These are phyloP conservation scores for Brenthis hecate DNA, from an alignment of 2,888 invertebrate genomes.

Conservation along the genomic window DNA sequence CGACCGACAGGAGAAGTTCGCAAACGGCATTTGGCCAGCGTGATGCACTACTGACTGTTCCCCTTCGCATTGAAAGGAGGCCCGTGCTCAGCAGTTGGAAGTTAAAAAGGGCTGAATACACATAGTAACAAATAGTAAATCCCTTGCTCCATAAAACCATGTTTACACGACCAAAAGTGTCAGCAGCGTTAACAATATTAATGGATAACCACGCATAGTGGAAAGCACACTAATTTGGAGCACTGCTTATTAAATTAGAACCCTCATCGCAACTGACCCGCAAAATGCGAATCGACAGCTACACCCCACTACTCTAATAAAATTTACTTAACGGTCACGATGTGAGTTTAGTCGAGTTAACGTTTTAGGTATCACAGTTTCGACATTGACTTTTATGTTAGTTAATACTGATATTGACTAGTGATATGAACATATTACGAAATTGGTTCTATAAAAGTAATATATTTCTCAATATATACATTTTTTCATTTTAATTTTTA, in stretches of 20 bases:
- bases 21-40: no score
- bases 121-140: not conserved
- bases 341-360: conserved; percentile 34
- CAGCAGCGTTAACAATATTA: conserved; percentile 34
- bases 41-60: no score
- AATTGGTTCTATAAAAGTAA: no score
- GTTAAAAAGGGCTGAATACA: no score
- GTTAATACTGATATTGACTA: not conserved
- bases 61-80: no score
- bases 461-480: no score
- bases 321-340: conserved; percentile 32
- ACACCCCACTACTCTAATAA: conserved; percentile 32
- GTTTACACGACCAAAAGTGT: conserved; percentile 36
- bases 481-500: no score
- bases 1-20: no score
- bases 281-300: conserved; percentile 43
- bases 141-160: conserved; percentile 7
- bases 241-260: conserved; percentile 45
- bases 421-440: not conserved
- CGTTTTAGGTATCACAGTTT: not conserved
- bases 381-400: not conserved
- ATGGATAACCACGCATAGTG: conserved; percentile 29
- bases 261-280: conserved; percentile 43
- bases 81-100: no score
- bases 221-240: conserved; percentile 40